Evolutionary conservation across 2,113 vertebrate genomes (phyloP).

Genomic region (Phodopus roborovskii): DNA sequence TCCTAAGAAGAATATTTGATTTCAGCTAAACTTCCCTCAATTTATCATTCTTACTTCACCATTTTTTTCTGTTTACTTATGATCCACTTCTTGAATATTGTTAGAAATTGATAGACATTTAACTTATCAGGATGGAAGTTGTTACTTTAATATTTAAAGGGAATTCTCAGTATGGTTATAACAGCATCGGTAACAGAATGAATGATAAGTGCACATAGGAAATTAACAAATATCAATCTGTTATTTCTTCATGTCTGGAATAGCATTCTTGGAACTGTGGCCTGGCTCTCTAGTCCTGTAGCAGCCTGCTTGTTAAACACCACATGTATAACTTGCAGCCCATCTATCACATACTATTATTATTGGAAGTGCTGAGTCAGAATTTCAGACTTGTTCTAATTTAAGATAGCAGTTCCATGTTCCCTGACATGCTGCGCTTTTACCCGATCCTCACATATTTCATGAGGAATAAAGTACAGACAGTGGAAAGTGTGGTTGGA

Average conservation of each 20-base stretch:
- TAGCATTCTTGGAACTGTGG: not conserved
- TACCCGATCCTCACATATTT: no score
- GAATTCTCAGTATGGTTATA: not conserved
- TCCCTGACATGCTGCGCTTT: not conserved
- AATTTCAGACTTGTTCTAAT: not conserved
- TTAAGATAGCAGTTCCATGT: not conserved
- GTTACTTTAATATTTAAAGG: not conserved
- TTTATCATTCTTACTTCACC: not conserved
- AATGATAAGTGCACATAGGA: not conserved
- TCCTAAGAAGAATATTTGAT: not conserved
- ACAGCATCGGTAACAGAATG: not conserved
- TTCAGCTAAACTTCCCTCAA: not conserved
- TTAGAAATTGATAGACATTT: constrained; percentile 3
- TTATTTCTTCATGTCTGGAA: not conserved
- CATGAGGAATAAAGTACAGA: no score
- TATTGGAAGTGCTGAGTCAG: not conserved
- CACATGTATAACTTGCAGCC: no score
- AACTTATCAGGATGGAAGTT: not conserved
- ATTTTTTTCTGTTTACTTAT: not conserved
- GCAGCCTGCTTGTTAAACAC: no score
- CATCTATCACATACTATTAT: no score
- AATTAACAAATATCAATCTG: not conserved
- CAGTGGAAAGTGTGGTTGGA: no score
- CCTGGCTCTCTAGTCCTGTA: not conserved
- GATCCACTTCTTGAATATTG: not conserved